Conservation (phyloP, 2,888 invertebrate genomes). For the Leptothorax acervorum region DNA sequence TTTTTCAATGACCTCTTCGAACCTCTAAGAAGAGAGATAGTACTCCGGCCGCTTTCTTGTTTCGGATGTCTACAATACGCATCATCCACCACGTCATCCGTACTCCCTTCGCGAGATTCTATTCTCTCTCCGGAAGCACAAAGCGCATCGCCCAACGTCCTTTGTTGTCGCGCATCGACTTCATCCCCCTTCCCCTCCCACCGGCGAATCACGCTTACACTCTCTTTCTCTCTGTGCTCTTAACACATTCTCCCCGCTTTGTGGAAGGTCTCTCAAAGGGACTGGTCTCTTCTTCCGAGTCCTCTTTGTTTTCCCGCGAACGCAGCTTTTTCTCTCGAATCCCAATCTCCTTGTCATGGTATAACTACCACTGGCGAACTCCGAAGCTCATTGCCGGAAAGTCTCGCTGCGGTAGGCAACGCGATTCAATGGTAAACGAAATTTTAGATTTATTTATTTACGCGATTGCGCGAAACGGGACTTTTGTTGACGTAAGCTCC, state of each 20-base stretch:
- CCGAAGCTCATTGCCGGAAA: conserved; percentile 8
- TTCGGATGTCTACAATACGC: conserved; percentile 72
- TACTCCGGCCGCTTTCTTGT: conserved; percentile 62
- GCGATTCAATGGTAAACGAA: background rate
- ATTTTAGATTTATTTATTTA: conserved; percentile 45
- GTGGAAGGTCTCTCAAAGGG: conserved; percentile 40
- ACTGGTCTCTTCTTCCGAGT: conserved; percentile 34
- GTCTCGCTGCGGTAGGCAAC: background rate
- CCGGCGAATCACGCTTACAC: conserved; percentile 27
- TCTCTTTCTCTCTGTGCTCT: conserved; percentile 6
- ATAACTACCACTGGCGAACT: conserved; percentile 10
- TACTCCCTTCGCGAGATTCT: conserved; percentile 58
- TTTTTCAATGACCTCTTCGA: conserved; percentile 58
- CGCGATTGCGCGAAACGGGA: background rate
- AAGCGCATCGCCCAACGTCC: conserved; percentile 62
- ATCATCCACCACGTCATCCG: conserved; percentile 55
- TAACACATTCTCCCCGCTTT: conserved; percentile 24
- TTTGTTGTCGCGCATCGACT: conserved; percentile 67
- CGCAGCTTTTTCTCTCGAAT: background rate
- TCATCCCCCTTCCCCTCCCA: conserved; percentile 23
- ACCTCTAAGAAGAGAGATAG: conserved; percentile 48
- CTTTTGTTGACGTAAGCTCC: conserved; percentile 23
- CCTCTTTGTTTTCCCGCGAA: conserved; percentile 32
- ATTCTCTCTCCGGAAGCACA: conserved; percentile 68
- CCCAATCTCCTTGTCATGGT: conserved; percentile 22